These are phyloP conservation scores for Enteromius argenteus DNA, from an alignment of 2,797 vertebrate genomes.

Conservation along the genomic window DNA sequence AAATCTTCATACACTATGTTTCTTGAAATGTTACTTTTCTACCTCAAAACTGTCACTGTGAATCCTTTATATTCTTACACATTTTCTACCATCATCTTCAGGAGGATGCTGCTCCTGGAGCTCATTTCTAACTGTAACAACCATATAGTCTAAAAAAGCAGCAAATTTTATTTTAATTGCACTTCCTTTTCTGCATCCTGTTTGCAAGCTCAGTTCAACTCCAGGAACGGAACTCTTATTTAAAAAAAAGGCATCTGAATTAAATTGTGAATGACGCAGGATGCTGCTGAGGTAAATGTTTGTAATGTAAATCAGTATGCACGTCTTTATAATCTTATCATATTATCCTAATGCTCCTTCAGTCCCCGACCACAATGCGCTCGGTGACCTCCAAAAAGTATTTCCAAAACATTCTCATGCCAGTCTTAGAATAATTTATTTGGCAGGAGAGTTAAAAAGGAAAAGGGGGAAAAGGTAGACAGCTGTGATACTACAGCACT, in stretches of 20 bases:
- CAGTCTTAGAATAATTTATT: constrained; percentile 52
- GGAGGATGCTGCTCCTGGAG: background rate
- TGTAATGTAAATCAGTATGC: constrained; percentile 41
- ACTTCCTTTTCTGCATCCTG: background rate
- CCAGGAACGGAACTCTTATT: background rate
- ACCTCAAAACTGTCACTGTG: background rate
- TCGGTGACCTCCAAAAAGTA: constrained; percentile 57
- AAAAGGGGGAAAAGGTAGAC: constrained; percentile 44
- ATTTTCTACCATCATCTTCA: background rate
- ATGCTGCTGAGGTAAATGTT: constrained; percentile 25
- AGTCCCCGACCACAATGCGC: constrained; percentile 49
- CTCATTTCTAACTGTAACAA: background rate
- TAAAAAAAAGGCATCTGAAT: constrained; percentile 1
- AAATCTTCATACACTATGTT: too few relatives aligned
- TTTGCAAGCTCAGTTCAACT: background rate
- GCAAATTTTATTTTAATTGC: background rate
- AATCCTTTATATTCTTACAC: background rate
- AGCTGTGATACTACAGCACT: constrained; percentile 59
- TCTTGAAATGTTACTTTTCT: background rate
- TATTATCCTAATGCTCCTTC: constrained; percentile 43
- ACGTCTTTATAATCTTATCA: constrained; percentile 58
- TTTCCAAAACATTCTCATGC: constrained; percentile 47
- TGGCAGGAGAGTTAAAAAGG: constrained; percentile 49
- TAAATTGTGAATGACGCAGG: background rate
- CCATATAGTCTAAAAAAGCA: background rate